Evolutionary conservation across 1,140 invertebrate species (phyloP), one percentile per base, ranked within the genome.

Genomic region (Muscidifurax raptorellus): DNA sequence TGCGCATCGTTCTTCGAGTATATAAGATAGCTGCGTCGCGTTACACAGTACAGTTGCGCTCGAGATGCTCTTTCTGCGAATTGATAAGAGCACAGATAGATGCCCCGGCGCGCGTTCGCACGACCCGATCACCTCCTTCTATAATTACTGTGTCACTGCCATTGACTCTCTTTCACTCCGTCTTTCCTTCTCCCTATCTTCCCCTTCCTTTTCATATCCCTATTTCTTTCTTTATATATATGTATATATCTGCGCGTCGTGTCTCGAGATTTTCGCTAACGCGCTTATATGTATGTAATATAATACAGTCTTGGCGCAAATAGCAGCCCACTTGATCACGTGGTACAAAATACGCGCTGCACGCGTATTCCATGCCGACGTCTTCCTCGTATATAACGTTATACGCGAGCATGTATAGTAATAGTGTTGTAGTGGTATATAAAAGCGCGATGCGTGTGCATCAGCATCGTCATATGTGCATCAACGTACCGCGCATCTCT

Each of bases 121-220:
- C 86, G 81, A 88, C 88, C 86, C 86, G 88, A 88, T 89, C 88
- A 88, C 86, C 87, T 85, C 86, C 85, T 89, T 88, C 80, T 82
- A 64, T 74, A 87, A 87, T 89, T 88, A 88, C 86, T 86, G 84
- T 88, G 88, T 90, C 89, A 88, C 85, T 90, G 88, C 85, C 87
- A 90, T 89, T 88, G 88, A 88, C 87, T 85, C 81, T 85, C 83
- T 64, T 15, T 78, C 32, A 36, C 71, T 27, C 75, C 4, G n/a
- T 84, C 82, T 66, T 66, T 72, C 36, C 71, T 71, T 52, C 72
- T 74, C 72, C 36, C 74, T 71, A 69, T 75, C 52, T 83, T 28
- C 15, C 6, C 27, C 44, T 77, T 72, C 47, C 12, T 40, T 64
- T 66, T 40, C n/a, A 2, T 32, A 32, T 77, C 52, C 59, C 30